These are phyloP conservation scores for Oreocharis arfaki DNA, from an alignment of 2,113 vertebrate genomes.

Conservation along the genomic window DNA sequence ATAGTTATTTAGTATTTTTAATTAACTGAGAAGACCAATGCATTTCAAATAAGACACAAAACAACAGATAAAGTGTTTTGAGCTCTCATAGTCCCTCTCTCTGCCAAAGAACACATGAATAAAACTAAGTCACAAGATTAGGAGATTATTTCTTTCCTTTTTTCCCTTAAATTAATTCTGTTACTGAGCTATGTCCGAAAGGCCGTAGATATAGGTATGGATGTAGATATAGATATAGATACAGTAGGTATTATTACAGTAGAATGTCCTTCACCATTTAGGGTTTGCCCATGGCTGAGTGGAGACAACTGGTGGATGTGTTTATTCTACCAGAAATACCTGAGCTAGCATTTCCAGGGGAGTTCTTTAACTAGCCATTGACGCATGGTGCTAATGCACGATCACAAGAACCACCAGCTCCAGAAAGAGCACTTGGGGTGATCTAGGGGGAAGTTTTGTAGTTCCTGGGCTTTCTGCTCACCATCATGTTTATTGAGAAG, in stretches of 20 bases:
- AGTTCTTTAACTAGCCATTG: background rate
- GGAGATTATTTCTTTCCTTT: background rate
- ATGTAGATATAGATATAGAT: background rate
- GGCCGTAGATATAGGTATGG: too few species aligned
- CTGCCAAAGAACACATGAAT: background rate
- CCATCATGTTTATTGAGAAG: background rate
- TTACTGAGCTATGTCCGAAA: background rate
- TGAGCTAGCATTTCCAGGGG: background rate
- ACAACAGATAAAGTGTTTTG: background rate
- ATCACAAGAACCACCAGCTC: background rate
- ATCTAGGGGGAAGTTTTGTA: background rate
- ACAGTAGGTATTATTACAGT: background rate
- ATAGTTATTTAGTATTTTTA: conserved; percentile 17
- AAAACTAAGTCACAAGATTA: background rate
- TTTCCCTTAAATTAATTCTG: background rate
- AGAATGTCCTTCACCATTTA: background rate
- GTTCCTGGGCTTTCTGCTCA: background rate
- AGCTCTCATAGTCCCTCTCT: background rate
- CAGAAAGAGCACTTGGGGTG: background rate
- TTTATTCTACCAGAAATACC: background rate
- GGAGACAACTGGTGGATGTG: background rate
- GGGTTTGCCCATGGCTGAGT: background rate
- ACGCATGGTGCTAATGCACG: background rate
- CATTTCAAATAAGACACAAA: background rate
- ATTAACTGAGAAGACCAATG: background rate